Percentiles rank a stretch among this genome's conserved stretches.
These are phyloP conservation scores for Brachypterus glaber DNA, from an alignment of 2,888 invertebrate genomes.

Conservation along the genomic window DNA sequence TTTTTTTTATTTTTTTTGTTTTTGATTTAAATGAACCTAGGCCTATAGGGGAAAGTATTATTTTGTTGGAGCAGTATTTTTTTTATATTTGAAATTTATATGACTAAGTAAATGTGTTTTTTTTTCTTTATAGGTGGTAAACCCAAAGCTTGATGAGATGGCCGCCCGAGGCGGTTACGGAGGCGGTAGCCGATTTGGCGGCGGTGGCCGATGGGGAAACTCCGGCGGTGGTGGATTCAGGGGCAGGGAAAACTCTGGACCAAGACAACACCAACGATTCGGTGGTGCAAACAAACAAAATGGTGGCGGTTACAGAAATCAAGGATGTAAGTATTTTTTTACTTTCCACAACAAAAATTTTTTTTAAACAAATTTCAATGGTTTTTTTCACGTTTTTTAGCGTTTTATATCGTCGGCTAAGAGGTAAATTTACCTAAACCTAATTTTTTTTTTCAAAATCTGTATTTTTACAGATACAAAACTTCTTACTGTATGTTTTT, in stretches of 20 bases:
- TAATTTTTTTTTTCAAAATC: too few relatives aligned
- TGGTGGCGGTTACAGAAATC: constrained; percentile 9
- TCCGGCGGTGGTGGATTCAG: constrained; percentile 31
- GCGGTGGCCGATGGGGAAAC: constrained; percentile 43
- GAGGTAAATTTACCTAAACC: too few relatives aligned
- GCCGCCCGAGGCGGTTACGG: constrained; percentile 56
- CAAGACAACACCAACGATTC: constrained; percentile 25
- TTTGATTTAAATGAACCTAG: too few relatives aligned
- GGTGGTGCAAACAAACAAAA: constrained; percentile 13
- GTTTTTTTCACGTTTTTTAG: too few relatives aligned
- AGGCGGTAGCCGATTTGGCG: constrained; percentile 33
- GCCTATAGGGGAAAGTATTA: too few relatives aligned
- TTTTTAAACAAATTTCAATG: too few relatives aligned
- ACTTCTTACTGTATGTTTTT: too few relatives aligned
- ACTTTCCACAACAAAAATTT: too few relatives aligned
- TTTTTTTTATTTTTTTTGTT: too few relatives aligned
- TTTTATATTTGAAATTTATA: constrained; percentile 4
- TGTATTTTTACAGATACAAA: too few relatives aligned
- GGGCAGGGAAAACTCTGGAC: constrained; percentile 33
- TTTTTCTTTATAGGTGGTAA: constrained; percentile 52
- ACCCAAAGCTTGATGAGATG: constrained; percentile 73
- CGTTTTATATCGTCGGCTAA: too few relatives aligned
- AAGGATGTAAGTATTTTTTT: neutral
- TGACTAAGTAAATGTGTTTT: constrained; percentile 1
- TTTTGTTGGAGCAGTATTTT: too few relatives aligned